phyloP scores from a whole-genome alignment of 2,113 vertebrate species.

The Trogon melanurus region DNA sequence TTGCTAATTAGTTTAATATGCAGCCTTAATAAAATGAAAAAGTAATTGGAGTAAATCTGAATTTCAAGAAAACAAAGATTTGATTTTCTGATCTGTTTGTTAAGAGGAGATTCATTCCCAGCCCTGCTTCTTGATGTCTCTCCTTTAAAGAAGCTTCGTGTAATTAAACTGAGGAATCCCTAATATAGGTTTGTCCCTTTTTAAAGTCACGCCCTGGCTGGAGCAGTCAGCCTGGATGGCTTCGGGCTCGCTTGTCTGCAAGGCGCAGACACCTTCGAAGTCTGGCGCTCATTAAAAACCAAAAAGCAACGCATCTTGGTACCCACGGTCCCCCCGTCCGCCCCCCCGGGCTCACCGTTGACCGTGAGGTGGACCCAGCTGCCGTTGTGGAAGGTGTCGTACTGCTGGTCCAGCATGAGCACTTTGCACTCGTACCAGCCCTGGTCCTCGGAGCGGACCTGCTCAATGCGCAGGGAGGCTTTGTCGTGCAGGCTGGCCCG shows the following conservation, averaged over 20 bases:
- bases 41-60: conserved; percentile 67
- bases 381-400: conserved; percentile 98
- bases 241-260: not conserved
- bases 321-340: fast-evolving
- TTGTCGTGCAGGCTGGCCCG: conserved; percentile 84
- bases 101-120: conserved; percentile 53
- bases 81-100: conserved; percentile 66
- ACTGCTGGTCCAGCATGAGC: conserved; percentile 97
- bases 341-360: conserved; percentile 80
- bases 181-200: conserved; percentile 45
- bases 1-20: conserved; percentile 73
- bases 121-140: conserved; percentile 32
- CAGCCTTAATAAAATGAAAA: conserved; percentile 70
- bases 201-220: not conserved
- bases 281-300: fast-evolving
- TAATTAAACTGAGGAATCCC: conserved; percentile 67
- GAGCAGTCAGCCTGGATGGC: not conserved
- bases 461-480: conserved; percentile 94
- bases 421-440: conserved; percentile 99
- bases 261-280: not conserved
- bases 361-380: conserved; percentile 99
- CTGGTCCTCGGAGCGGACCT: conserved; percentile 95
- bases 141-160: conserved; percentile 3
- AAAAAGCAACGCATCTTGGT: not conserved
- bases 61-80: conserved; percentile 76